phyloP scores from a whole-genome alignment of 2,888 invertebrate genomes.

The Leptopterna dolabrata region DNA sequence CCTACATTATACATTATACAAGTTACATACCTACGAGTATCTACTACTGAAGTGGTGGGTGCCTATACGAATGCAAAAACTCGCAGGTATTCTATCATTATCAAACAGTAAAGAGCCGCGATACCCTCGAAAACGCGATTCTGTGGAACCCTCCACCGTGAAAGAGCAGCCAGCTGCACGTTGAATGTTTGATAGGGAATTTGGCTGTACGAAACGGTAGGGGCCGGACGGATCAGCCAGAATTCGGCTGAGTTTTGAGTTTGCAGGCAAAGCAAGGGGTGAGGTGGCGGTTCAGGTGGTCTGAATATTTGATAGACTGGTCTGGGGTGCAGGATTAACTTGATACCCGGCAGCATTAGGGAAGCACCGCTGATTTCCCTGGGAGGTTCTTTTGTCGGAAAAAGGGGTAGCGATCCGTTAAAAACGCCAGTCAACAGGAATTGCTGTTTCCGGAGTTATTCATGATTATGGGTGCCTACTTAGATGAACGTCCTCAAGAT shows the following conservation, averaged over 20 bases:
- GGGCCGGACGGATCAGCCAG: background rate
- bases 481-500: background rate
- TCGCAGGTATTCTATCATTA: background rate
- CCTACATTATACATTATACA: too few species aligned
- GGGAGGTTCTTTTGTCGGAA: background rate
- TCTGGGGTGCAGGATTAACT: background rate
- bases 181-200: background rate
- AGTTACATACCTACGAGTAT: too few species aligned
- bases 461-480: too few species aligned
- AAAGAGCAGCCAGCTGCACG: background rate
- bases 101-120: background rate
- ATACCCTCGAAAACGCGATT: background rate
- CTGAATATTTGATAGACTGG: background rate
- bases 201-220: background rate
- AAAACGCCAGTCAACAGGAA: background rate
- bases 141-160: background rate
- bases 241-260: background rate
- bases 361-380: slow-evolving; percentile 3
- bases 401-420: background rate
- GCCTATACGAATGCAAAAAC: too few species aligned
- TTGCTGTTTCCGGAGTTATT: background rate
- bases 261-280: background rate
- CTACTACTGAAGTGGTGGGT: too few species aligned
- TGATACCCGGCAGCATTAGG: background rate
- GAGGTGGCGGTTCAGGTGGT: background rate